phyloP scores from a whole-genome alignment of 2,797 vertebrate genomes.

The Peromyscus aztecus region DNA sequence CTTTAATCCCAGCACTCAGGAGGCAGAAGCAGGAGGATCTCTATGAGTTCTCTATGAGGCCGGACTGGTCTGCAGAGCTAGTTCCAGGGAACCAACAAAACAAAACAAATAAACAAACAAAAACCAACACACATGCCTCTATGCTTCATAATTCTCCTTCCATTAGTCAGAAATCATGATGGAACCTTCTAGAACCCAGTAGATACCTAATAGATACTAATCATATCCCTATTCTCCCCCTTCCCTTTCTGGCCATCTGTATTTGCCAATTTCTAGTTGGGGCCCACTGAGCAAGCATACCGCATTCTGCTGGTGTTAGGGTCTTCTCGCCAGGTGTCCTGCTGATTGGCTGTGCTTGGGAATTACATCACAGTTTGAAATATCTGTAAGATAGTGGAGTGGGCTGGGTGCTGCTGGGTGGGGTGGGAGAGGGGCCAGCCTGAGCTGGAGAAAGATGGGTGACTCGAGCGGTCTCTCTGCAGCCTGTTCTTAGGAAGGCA shows the following conservation, averaged over 20 bases:
- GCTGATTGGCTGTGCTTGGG: not conserved
- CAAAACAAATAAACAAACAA: not conserved
- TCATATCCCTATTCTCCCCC: rapidly evolving
- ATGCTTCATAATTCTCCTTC: not conserved
- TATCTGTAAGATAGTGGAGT: no score
- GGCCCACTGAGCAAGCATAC: rapidly evolving
- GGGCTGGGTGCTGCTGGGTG: not conserved
- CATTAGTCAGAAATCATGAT: not conserved
- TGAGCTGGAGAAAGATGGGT: not conserved
- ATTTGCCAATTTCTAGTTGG: not conserved
- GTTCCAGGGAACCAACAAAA: not conserved
- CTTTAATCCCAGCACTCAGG: not conserved
- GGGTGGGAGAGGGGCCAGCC: no score
- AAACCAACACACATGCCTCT: rapidly evolving
- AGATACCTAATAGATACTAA: not conserved
- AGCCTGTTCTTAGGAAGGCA: not conserved
- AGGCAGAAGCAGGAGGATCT: not conserved
- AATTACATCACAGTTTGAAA: not conserved
- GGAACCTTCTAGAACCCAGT: not conserved
- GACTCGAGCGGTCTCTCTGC: no score
- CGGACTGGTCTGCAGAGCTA: not conserved
- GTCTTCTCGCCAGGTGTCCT: not conserved
- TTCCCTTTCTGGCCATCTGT: not conserved
- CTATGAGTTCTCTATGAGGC: not conserved
- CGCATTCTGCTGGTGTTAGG: not conserved